phyloP scores from a whole-genome alignment of 2,888 invertebrate genomes.

The Agonopterix heracliana region DNA sequence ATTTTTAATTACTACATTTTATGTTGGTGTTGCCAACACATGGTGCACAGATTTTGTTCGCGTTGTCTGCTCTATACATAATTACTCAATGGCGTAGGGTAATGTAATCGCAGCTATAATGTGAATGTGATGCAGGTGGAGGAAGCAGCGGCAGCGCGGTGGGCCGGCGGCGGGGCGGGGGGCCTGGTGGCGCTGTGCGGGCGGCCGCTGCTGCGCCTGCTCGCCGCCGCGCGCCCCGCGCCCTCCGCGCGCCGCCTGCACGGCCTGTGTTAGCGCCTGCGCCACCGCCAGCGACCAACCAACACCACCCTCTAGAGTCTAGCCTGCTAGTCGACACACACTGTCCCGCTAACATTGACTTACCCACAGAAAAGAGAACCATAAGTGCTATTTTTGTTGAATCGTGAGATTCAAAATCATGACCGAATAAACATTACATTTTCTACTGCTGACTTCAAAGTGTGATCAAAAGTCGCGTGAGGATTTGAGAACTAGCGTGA shows the following conservation, averaged over 20 bases:
- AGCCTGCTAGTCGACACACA: not conserved
- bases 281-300: not conserved
- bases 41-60: no score
- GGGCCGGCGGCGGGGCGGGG: constrained; percentile 55
- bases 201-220: constrained; percentile 60
- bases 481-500: no score
- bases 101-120: not conserved
- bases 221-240: constrained; percentile 69
- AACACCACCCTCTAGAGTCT: not conserved
- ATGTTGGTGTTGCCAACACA: no score
- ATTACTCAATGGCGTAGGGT: no score
- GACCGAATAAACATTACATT: no score
- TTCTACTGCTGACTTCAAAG: no score
- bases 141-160: constrained; percentile 76
- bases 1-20: no score
- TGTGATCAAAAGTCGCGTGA: no score
- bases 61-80: no score
- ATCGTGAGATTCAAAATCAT: no score
- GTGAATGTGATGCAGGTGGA: constrained; percentile 68
- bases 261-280: constrained; percentile 53
- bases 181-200: constrained; percentile 64
- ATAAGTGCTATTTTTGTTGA: no score
- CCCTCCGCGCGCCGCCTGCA: constrained; percentile 61
- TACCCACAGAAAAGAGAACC: no score
- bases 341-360: not conserved